Evolutionary conservation across 2,888 invertebrate genomes (phyloP), one percentile per base, ranked within the genome.

Genomic region (Melangyna quadrimaculata): DNA sequence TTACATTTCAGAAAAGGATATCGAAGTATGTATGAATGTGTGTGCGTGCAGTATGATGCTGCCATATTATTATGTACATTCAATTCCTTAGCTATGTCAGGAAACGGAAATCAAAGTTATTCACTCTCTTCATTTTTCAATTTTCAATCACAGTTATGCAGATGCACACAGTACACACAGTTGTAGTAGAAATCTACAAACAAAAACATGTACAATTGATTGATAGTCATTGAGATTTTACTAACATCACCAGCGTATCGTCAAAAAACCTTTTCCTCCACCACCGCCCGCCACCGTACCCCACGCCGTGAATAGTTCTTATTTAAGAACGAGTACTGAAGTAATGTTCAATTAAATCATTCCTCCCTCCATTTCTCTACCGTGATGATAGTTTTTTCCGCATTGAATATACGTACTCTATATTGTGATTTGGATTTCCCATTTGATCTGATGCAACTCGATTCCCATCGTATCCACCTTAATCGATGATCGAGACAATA

Each of bases 261-360:
- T 32, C 12, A 17, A 61, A n/a, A 72, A 73, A 22, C 69, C 67
- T 69, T 24, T 70, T 70, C 45, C 65, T 45, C 32, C 40, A 10
- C 75, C 24, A 4, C 37, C 70, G 29, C 7, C 5, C 1, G 3
- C 29, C 5, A 7, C 7, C 12, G 35, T n/a, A n/a, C 12, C 1
- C 12, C 5, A 4, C 40, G n/a, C 37, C 1, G n/a, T n/a, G n/a
- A n/a, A 40, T 40, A 27, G 37, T 57, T 69, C 29, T 73, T 55
- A 79, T 71, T 65, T 57, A 79, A 67, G 65, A 40, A 43, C 65
- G 1, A 63, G 10, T 17, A 29, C 24, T 19, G 37, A n/a, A 17
- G 78, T 84, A 84, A 79, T 84, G 75, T 75, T 84, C 83, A 84
- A 84, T 84, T 79, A 79, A 84, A 79, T 79, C 74, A n/a, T 57